A percentile compares a stretch with the other conserved stretches of the same genome.
Evolutionary conservation across 92 coral and sea anemone genomes (phyloP).

Genomic region (Galaxea fascicularis): DNA sequence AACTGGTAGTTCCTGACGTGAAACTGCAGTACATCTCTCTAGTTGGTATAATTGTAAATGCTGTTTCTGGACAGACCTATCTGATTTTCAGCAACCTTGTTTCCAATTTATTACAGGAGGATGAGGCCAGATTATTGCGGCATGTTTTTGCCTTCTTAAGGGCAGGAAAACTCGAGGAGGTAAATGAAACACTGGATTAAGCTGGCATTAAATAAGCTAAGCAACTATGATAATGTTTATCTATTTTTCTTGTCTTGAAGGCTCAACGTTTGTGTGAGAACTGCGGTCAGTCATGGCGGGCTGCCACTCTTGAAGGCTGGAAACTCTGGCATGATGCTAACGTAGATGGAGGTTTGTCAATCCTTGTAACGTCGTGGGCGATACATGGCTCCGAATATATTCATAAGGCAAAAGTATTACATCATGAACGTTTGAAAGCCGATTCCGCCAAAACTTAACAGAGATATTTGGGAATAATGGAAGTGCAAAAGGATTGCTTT

Average conservation of each 20-base stretch:
- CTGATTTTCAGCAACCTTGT: neutral
- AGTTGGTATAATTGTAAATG: no score
- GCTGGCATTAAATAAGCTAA: neutral
- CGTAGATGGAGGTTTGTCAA: slow-evolving; percentile 74
- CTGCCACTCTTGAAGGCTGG: slow-evolving; percentile 97
- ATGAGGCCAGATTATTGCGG: slow-evolving; percentile 88
- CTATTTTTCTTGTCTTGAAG: slow-evolving; percentile 36
- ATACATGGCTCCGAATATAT: no score
- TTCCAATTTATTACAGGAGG: slow-evolving; percentile 74
- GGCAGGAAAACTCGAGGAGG: slow-evolving; percentile 97
- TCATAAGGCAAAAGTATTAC: no score
- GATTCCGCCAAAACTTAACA: no score
- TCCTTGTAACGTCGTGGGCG: neutral
- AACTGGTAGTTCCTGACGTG: no score
- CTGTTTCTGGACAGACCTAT: no score
- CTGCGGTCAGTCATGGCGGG: slow-evolving; percentile 97
- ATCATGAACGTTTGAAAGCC: no score
- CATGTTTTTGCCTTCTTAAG: slow-evolving; percentile 89
- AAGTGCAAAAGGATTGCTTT: no score
- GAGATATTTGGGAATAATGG: no score
- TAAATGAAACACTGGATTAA: slow-evolving; percentile 1
- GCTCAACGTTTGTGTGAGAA: slow-evolving; percentile 87
- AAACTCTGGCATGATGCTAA: slow-evolving; percentile 92
- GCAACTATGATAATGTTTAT: neutral
- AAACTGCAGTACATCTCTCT: no score